Percentiles rank a stretch among this genome's conserved stretches.
phyloP scores from a whole-genome alignment of 2,888 invertebrate genomes.

The Seira sanloemensis region DNA sequence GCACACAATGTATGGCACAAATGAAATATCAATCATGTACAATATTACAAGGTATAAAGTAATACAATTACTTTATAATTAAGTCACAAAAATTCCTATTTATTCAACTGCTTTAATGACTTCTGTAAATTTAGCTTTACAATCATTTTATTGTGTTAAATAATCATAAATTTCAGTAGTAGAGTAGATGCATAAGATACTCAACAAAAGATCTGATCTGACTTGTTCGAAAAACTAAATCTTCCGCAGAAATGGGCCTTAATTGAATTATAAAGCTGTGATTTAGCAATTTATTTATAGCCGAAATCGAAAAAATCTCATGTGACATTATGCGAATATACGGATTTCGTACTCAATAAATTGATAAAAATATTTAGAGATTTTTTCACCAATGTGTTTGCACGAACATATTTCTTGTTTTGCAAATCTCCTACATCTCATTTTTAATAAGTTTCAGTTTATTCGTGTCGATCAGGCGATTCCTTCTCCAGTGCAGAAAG shows the following conservation, averaged over 20 bases:
- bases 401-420: neutral
- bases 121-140: neutral
- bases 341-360: neutral
- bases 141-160: neutral
- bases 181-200: neutral
- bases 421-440: neutral
- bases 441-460: neutral
- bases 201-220: neutral
- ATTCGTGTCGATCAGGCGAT: neutral
- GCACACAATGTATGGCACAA: neutral
- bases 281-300: neutral
- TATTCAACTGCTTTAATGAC: neutral
- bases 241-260: neutral
- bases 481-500: constrained; percentile 26
- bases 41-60: neutral
- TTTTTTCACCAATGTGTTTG: too few relatives aligned
- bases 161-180: neutral
- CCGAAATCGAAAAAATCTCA: neutral
- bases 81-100: neutral
- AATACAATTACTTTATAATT: neutral
- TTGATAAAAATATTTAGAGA: neutral
- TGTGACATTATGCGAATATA: neutral
- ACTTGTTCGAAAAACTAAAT: neutral
- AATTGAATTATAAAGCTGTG: neutral
- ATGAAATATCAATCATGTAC: neutral